phyloP scores from a whole-genome alignment of 2,797 vertebrate species.

The Eptatretus atami region DNA sequence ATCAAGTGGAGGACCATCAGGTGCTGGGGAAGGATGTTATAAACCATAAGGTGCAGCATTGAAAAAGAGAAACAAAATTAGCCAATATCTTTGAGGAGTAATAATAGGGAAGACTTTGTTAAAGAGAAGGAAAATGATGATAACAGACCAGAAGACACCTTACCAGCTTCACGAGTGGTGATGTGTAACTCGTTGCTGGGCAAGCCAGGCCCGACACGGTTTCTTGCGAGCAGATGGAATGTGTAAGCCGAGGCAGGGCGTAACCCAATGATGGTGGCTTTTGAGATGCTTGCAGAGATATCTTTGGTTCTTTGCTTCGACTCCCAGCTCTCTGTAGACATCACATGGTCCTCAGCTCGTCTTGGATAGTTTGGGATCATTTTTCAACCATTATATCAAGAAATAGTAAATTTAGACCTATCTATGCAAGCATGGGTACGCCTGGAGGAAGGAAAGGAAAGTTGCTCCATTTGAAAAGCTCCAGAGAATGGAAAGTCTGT shows the following conservation, averaged over 20 bases:
- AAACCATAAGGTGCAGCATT: neutral
- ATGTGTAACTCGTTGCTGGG: constrained; percentile 96
- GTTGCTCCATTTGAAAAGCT: too few species aligned
- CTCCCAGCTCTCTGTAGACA: constrained; percentile 52
- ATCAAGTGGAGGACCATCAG: constrained; percentile 75
- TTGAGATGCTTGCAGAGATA: constrained; percentile 86
- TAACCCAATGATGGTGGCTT: constrained; percentile 94
- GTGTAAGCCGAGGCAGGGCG: constrained; percentile 94
- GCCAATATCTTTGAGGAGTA: neutral
- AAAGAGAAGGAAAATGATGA: too few species aligned
- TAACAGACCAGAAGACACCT: neutral
- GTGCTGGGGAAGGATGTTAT: constrained; percentile 23
- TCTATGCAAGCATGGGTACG: too few species aligned
- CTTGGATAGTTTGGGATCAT: too few species aligned
- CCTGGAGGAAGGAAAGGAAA: too few species aligned
- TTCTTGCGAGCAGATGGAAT: constrained; percentile 97
- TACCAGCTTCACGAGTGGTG: constrained; percentile 92
- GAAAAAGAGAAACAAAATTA: constrained; percentile 1
- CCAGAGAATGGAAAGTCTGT: too few species aligned
- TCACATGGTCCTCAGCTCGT: too few species aligned
- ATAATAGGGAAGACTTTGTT: too few species aligned
- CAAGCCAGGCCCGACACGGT: constrained; percentile 80
- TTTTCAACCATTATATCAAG: too few species aligned
- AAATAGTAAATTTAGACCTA: too few species aligned
- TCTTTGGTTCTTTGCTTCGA: constrained; percentile 96